Evolutionary conservation across 2,797 vertebrate genomes (phyloP), one percentile per base, ranked within the genome.

Genomic region (Acanthiza pusilla): DNA sequence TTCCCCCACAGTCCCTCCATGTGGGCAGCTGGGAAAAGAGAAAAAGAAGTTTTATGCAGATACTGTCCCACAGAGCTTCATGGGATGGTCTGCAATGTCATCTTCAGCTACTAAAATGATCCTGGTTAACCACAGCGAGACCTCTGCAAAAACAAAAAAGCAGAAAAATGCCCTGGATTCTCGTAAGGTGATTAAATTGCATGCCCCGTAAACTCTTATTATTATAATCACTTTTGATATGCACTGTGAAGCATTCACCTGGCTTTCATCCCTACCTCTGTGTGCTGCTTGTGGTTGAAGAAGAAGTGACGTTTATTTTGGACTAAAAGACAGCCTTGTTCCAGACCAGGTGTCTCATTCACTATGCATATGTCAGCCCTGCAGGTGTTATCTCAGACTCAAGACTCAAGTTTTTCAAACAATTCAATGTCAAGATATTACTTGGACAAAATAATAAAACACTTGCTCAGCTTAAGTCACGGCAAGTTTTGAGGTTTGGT

Each of bases 261-360:
- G 89, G 51, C 83, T 95, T 89, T 79, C 91, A 93, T 78, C 82
- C 58, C 27, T 88, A 72, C 30, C 38, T 67, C 72, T 88, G 57
- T 85, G 70, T 93, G 30, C 71, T 90, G 21, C 47, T 94, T 74
- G 73, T 77, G 22, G 43, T 36, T 91, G 67, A 89, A 85, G 66
- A 93, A 93, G 82, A 92, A 95, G 67, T 80, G 91, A 74, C 0
- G 0, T 80, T 95, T 92, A 93, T 85, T 91, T 43, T 84, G 68
- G 36, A 50, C 38, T 93, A 91, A 95, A 95, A 96, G 93, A 71
- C 70, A 96, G 65, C 72, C 96, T 96, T 96, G 91, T 96, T 95
- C 67, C 67, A 85, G 65, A 93, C 48, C 75, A 95, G 92, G 88
- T 94, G 90, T 93, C 91, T 95, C 83, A 78, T 85, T 87, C 71